These are phyloP conservation scores for Nipponia nippon DNA, from an alignment of 2,113 vertebrate genomes.

Conservation along the genomic window DNA sequence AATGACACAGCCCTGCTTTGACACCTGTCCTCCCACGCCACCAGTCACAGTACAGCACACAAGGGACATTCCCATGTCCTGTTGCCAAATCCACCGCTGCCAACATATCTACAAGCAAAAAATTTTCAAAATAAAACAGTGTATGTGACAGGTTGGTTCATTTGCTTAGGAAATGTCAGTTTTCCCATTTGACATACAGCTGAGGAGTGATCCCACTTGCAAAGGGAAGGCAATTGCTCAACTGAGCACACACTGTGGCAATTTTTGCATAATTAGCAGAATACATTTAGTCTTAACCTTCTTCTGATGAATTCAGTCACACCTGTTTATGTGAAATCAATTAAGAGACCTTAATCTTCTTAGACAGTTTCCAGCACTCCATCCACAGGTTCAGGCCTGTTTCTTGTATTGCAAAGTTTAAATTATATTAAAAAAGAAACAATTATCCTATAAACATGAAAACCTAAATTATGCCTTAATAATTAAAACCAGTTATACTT, in stretches of 20 bases:
- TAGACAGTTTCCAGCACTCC: slow-evolving; percentile 58
- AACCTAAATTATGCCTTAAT: slow-evolving; percentile 51
- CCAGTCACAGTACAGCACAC: background rate
- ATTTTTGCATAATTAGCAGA: slow-evolving; percentile 61
- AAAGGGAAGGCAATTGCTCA: slow-evolving; percentile 49
- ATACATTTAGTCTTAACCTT: slow-evolving; percentile 52
- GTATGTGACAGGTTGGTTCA: background rate
- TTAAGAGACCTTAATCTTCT: slow-evolving; percentile 68
- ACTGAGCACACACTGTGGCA: slow-evolving; percentile 35
- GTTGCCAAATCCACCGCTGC: slow-evolving; percentile 18
- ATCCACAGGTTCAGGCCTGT: slow-evolving; percentile 64
- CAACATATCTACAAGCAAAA: background rate
- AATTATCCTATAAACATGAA: slow-evolving; percentile 65
- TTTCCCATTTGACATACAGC: background rate
- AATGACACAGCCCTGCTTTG: background rate
- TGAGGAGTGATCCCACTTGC: slow-evolving; percentile 7
- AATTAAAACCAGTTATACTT: slow-evolving; percentile 42
- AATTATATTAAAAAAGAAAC: slow-evolving; percentile 64
- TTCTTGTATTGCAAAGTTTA: slow-evolving; percentile 47
- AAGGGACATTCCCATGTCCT: slow-evolving; percentile 8
- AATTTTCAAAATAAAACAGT: background rate
- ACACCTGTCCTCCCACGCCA: slow-evolving; percentile 39
- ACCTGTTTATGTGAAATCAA: slow-evolving; percentile 72
- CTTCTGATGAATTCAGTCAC: slow-evolving; percentile 68
- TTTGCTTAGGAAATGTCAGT: slow-evolving; percentile 47